Percentiles rank a stretch among this genome's conserved stretches.
Evolutionary conservation across 2,888 invertebrate species (phyloP).

Genomic region (Ommatoiulus sabulosus): DNA sequence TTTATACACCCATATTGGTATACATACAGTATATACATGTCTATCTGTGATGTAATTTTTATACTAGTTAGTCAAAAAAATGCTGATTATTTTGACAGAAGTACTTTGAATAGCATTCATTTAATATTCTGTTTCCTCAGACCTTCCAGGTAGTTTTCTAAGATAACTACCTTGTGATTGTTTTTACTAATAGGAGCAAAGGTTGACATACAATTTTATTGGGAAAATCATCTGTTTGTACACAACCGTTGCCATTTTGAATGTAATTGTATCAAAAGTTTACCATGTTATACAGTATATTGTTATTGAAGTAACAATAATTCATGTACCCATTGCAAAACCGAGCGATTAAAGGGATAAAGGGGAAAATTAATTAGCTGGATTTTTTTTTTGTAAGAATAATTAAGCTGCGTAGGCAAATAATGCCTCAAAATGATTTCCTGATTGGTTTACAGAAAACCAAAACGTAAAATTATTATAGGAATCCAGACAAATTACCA

Average conservation of each 20-base stretch:
- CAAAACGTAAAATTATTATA: not conserved
- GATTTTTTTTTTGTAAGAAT: not conserved
- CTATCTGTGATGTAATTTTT: constrained; percentile 27
- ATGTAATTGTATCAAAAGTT: not conserved
- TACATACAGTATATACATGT: not conserved
- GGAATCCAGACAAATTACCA: not conserved
- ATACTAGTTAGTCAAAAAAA: constrained; percentile 20
- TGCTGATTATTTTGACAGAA: not conserved
- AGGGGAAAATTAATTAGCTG: not conserved
- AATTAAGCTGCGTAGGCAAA: not conserved
- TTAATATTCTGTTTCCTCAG: not conserved
- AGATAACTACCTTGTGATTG: not conserved
- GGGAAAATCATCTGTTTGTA: not conserved
- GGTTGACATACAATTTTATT: not conserved
- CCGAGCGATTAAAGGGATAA: not conserved
- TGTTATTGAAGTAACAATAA: constrained; percentile 27
- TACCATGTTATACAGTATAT: not conserved
- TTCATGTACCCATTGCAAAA: not conserved
- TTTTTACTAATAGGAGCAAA: not conserved
- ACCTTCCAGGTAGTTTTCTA: not conserved
- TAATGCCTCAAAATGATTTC: not conserved
- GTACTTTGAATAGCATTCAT: not conserved
- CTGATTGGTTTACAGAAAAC: not conserved
- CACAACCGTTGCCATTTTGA: not conserved
- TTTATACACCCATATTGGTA: not conserved